These are phyloP conservation scores for Henricia sp. DNA, from an alignment of 53 echinoderm and acorn worm genomes.

Conservation along the genomic window DNA sequence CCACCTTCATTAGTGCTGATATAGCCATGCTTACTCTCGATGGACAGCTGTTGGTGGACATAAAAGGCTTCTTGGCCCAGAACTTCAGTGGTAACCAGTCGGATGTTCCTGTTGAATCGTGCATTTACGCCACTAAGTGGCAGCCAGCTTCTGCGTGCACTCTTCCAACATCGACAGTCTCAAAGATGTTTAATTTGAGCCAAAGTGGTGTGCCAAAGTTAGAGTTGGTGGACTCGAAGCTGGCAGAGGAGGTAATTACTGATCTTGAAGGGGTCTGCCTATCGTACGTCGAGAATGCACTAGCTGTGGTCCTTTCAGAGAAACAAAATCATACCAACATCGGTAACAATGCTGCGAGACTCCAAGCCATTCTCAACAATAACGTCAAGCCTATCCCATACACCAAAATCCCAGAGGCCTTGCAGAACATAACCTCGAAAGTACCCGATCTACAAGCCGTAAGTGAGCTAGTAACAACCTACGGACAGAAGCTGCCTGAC, in stretches of 20 bases:
- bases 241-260: conserved; percentile 59
- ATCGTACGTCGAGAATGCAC: conserved; percentile 79
- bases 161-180: conserved; percentile 68
- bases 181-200: conserved; percentile 68
- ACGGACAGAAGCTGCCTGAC: conserved; percentile 80
- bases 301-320: conserved; percentile 43
- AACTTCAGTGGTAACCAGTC: conserved; percentile 62
- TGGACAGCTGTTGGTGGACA: conserved; percentile 61
- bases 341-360: conserved; percentile 58
- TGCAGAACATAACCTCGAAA: conserved; percentile 48
- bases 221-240: conserved; percentile 64
- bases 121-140: conserved; percentile 81
- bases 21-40: conserved; percentile 56
- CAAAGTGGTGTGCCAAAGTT: no score
- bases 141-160: conserved; percentile 70
- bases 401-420: conserved; percentile 61
- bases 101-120: conserved; percentile 65
- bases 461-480: conserved; percentile 64
- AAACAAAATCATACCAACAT: not conserved
- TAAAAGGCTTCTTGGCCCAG: conserved; percentile 68
- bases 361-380: conserved; percentile 50
- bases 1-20: conserved; percentile 65
- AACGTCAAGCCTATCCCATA: conserved; percentile 60
- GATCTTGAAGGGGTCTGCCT: conserved; percentile 71
- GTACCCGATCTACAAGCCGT: conserved; percentile 81